Evolutionary conservation across 1,140 invertebrate species (phyloP), one percentile per base, ranked within the genome.

Genomic region (Anthonomus grandis): DNA sequence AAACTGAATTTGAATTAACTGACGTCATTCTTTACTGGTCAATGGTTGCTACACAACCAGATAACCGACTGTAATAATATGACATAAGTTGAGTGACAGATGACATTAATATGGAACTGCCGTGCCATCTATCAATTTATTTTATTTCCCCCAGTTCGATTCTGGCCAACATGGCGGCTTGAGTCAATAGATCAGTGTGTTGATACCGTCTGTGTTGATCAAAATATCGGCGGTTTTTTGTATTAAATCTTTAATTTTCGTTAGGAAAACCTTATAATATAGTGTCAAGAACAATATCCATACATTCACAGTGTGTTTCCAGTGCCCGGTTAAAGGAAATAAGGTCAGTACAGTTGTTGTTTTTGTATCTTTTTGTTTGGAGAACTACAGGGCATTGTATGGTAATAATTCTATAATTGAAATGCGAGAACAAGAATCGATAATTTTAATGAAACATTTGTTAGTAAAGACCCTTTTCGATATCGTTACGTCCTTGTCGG

Each of bases 331-430:
- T 10, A 5, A 42, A 18, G 39, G 23, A 42, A 42, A 42, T 42
- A 42, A 42, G 39, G 39, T 42, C 39, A 42, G 39, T 42, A 42
- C n/a, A 21, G 19, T 5, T 42, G 39, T 42, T 42, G 23, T 42
- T 42, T 42, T 42, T 18, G 13, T 42, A n/a, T n/a, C n/a, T n/a
- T 42, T 41, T 42, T 42, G 39, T 42, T 12, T 42, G 23, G 39
- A 42, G 18, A 42, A 21, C 18, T 42, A 18, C n/a, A 9, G 5
- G 19, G 15, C n/a, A n/a, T 42, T 42, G 13, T n/a, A 18, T n/a
- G 17, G 39, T 18, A 42, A 42, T 42, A 18, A 18, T 17, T 21
- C 23, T 10, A 8, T 42, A 42, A 42, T 19, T 42, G 39, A 42
- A 17, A 21, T 18, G 12, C 6, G 12, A 2, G 37, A 2, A 22